Base-by-base conservation (phyloP, 2,797 vertebrate genomes). In the Gephyroberyx darwinii region DNA sequence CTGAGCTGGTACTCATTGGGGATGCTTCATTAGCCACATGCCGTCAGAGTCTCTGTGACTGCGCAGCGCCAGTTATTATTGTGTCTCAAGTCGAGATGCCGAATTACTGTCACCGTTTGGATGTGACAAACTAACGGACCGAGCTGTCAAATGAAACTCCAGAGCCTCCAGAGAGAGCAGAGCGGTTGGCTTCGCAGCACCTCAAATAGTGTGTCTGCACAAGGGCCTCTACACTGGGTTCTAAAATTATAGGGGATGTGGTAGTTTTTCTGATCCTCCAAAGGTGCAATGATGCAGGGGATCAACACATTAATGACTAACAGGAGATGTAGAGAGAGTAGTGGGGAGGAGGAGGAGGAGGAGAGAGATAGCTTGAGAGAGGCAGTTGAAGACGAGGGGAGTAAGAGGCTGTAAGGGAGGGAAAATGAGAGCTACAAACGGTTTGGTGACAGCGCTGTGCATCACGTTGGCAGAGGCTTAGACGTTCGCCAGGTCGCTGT, bases 1-100 rank as follows among this genome's bases (percentile, higher is more conserved):
- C 51, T 66, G 54, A 64, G 71, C 65, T 67, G 69, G 20, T 65
- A 78, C 75, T 84, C 72, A 51, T 48, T 78, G 69, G 71, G 55
- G 41, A 65, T 61, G 69, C 79, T 77, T 86, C 83, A 84, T 81
- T 86, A 88, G 81, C 69, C 70, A 62, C 68, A 83, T 77, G 77
- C 64, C 74, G 75, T 80, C 70, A 71, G 50, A 84, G 81, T 79
- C 69, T 69, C 47, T 82, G 69, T 65, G 77, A 78, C 71, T 69
- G 71, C 81, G 51, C 66, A 37, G 45, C 19, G 51, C 30, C 30
- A 67, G 65, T 73, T 84, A 71, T 74, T 78, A 69, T 48, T 82
- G 74, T 54, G 74, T 60, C 78, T 85, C 48, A 78, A 63, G 69
- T 75, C 4, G n/a, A 71, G 80, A 74, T 64, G 77, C 59, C 31